Conservation (phyloP, 2,113 vertebrate species). For the Salminus brasiliensis region DNA sequence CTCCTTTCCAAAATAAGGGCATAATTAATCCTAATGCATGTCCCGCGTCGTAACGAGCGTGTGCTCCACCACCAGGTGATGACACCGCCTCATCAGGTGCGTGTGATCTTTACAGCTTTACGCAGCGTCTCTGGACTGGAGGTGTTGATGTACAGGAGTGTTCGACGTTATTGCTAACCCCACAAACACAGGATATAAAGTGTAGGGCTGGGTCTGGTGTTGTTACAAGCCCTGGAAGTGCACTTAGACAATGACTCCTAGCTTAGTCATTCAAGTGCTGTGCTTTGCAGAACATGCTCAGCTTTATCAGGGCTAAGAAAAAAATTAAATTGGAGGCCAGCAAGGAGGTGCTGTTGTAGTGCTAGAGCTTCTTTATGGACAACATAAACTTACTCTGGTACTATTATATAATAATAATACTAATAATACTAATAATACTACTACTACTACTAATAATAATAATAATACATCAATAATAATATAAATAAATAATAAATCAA, state of each 20-base stretch:
- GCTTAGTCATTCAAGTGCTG: conserved; percentile 69
- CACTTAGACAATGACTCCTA: conserved; percentile 66
- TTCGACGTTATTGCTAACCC: conserved; percentile 61
- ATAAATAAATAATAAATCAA: too few relatives aligned
- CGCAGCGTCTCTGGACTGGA: conserved; percentile 24
- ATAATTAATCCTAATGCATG: conserved; percentile 36
- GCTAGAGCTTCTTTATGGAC: too few relatives aligned
- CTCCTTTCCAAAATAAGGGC: conserved; percentile 27
- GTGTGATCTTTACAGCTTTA: conserved; percentile 40
- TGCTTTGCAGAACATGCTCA: conserved; percentile 62
- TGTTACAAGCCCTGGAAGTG: conserved; percentile 63
- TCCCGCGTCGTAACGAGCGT: not conserved
- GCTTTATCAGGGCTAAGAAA: conserved; percentile 49
- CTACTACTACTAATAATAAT: too few relatives aligned
- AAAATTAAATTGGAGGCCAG: not conserved
- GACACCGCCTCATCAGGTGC: conserved; percentile 37
- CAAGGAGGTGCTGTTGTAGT: conserved; percentile 8
- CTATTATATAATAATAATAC: too few relatives aligned
- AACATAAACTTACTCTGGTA: too few relatives aligned
- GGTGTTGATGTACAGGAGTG: conserved; percentile 68
- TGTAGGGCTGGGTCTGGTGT: conserved; percentile 56
- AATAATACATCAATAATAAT: too few relatives aligned
- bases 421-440: too few relatives aligned
- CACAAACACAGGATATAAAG: conserved; percentile 57
- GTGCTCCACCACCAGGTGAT: not conserved